A percentile compares a stretch with the other conserved stretches of the same genome.
Conservation (phyloP, 1,140 invertebrate species). For the Pseudomyrmex sp. region DNA sequence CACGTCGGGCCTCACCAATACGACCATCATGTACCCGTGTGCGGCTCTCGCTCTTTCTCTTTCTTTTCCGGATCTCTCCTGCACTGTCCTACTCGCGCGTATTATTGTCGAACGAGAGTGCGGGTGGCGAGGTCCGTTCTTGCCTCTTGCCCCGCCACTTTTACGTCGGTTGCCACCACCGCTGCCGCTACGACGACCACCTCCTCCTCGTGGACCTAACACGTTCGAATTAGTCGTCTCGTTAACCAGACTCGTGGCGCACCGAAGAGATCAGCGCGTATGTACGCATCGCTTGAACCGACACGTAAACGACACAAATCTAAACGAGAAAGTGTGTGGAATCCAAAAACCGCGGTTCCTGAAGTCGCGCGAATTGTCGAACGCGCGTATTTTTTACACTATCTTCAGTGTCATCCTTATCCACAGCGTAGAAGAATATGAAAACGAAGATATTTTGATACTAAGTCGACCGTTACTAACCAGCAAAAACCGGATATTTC, state of each 20-base stretch:
- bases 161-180: conserved; percentile 57
- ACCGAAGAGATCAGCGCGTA: conserved; percentile 60
- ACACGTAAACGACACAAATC: not conserved
- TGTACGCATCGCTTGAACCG: conserved; percentile 44
- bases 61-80: conserved; percentile 7
- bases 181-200: conserved; percentile 44
- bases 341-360: not conserved
- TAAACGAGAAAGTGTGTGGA: not conserved
- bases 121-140: conserved; percentile 75
- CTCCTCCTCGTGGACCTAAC: conserved; percentile 73
- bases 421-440: no score
- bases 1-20: conserved; percentile 59
- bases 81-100: conserved; percentile 23
- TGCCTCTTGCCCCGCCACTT: conserved; percentile 49
- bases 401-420: no score
- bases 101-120: conserved; percentile 65
- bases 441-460: no score
- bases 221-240: conserved; percentile 83
- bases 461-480: no score
- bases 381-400: not conserved
- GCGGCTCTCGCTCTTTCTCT: conserved; percentile 60
- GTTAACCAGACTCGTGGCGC: conserved; percentile 76
- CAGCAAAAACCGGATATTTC: not conserved
- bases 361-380: not conserved
- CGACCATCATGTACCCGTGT: conserved; percentile 61